Base-by-base conservation (phyloP, 2,888 invertebrate species). In the Parapristionchus giblindavisi region DNA sequence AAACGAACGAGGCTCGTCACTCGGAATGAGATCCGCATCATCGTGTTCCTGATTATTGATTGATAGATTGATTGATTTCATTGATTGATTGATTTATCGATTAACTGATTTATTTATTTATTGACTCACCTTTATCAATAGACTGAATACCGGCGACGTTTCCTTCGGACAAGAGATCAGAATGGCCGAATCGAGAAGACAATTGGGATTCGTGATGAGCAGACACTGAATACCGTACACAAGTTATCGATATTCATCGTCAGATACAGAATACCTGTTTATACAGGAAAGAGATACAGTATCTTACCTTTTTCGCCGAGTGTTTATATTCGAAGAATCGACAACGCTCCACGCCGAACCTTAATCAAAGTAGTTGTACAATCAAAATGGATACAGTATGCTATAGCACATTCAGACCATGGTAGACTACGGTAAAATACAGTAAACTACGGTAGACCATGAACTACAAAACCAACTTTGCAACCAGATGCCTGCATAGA, bases 121-220 rank as follows among this genome's bases (percentile, higher is more conserved):
- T 40, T 21, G 21, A 40, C 21, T 34, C 38, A 71, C 73, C 73
- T 73, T 73, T n/a, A 73, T 43, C 43, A 73, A n/a, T 34, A 73
- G 58, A 14, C 29, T 48, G 27, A 73, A 6, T 5, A 29, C 61
- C 21, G 73, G 73, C 29, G 32, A 32, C n/a, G 36, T 60, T 32
- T 61, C 60, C 32, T 51, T 48, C 14, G 61, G 32, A 6, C 60
- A 60, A 14, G 32, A 5, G 0, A 73, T 27, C 34, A 73, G 73
- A 24, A 73, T 27, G 8, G 73, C 73, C 8, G 73, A 32, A 32
- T 73, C 70, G 40, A 71, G 73, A 17, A 73, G 73, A 51, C 61
- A 73, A n/a, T 78, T 72, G 24, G 77, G 76, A 71, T 79, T 77
- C 21, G 76, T 78, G 43, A 79, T 75, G 65, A 79, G 68, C 3